Evolutionary conservation across 2,888 invertebrate species (phyloP).

Genomic region (Plemyria rubiginata): DNA sequence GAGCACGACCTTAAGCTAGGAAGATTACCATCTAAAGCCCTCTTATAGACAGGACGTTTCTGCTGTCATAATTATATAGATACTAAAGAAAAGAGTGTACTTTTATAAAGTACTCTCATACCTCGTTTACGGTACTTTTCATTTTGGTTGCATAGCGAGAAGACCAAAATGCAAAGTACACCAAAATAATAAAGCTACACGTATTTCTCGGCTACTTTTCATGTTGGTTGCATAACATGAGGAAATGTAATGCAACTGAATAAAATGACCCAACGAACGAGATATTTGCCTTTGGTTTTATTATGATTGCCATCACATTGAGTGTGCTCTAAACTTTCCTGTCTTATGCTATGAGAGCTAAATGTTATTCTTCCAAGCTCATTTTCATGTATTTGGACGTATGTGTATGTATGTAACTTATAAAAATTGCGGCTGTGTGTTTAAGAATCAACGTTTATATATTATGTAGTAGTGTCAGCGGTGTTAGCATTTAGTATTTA

Average conservation of each 20-base stretch:
- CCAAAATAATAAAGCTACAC: too few species aligned
- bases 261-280: not conserved
- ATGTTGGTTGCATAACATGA: not conserved
- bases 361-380: conserved; percentile 8
- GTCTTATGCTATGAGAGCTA: not conserved
- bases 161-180: not conserved
- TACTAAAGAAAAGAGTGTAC: too few species aligned
- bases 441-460: conserved; percentile 24
- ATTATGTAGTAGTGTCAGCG: conserved; percentile 14
- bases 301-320: not conserved
- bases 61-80: too few species aligned
- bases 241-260: not conserved
- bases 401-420: conserved; percentile 27
- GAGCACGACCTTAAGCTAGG: not conserved
- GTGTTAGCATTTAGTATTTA: conserved; percentile 18
- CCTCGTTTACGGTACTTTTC: not conserved
- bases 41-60: not conserved
- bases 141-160: not conserved
- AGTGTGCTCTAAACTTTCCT: not conserved
- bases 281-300: not conserved
- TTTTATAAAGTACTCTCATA: too few species aligned
- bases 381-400: conserved; percentile 8
- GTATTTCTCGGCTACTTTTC: not conserved
- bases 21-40: not conserved
- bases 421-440: conserved; percentile 33